Percentiles rank a stretch among this genome's conserved stretches.
Conservation (phyloP, 2,888 invertebrate species). For the Notodonta ziczac region DNA sequence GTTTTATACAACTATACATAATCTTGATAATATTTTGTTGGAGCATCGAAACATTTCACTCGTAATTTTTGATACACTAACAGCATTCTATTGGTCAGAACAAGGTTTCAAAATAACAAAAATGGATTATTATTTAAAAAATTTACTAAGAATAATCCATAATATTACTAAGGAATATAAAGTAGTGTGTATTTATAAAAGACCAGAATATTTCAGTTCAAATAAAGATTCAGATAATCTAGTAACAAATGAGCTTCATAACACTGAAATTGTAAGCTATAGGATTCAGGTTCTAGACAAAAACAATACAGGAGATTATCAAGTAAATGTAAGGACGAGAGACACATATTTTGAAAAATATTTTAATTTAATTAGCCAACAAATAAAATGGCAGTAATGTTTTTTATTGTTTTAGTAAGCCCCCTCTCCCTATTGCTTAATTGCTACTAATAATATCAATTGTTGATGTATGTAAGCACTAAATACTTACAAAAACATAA, state of each 20-base stretch:
- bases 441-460: no score
- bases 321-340: slow-evolving; percentile 34
- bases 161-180: slow-evolving; percentile 77
- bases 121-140: slow-evolving; percentile 80
- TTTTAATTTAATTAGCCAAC: slow-evolving; percentile 22
- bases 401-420: slow-evolving; percentile 11
- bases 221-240: slow-evolving; percentile 58
- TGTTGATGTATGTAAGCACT: no score
- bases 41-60: slow-evolving; percentile 67
- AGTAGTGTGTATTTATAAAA: slow-evolving; percentile 79
- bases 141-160: slow-evolving; percentile 67
- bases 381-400: slow-evolving; percentile 38
- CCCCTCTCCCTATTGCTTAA: not conserved
- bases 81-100: slow-evolving; percentile 83
- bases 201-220: slow-evolving; percentile 78
- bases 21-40: slow-evolving; percentile 68
- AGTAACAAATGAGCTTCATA: slow-evolving; percentile 47
- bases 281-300: slow-evolving; percentile 57
- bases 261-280: slow-evolving; percentile 60
- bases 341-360: slow-evolving; percentile 30
- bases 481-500: no score
- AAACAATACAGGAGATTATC: slow-evolving; percentile 18
- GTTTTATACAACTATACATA: slow-evolving; percentile 69
- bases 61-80: slow-evolving; percentile 71
- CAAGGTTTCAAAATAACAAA: slow-evolving; percentile 70